Conservation (phyloP, 2,797 vertebrate species). For the Enteromius anoplus region DNA sequence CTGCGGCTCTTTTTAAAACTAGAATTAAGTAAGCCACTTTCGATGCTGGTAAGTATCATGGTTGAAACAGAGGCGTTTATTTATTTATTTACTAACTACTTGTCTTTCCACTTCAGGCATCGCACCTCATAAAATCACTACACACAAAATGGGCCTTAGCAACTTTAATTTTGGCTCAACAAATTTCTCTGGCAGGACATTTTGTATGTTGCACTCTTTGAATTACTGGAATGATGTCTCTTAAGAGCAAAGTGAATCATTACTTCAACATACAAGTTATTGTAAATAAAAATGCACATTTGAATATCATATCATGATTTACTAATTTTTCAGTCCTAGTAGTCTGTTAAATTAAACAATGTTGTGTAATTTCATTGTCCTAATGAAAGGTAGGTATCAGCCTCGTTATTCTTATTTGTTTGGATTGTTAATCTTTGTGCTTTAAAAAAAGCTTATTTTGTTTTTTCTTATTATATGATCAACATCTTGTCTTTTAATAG, state of each 20-base stretch:
- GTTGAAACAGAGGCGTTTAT: slow-evolving; percentile 9
- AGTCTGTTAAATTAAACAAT: background rate
- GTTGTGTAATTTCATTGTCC: slow-evolving; percentile 1
- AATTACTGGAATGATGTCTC: background rate
- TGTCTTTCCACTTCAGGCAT: slow-evolving; percentile 5
- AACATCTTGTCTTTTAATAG: background rate
- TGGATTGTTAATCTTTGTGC: background rate
- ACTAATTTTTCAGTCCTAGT: slow-evolving; percentile 9
- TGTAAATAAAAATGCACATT: background rate
- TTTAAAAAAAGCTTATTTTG: background rate
- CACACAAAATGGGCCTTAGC: background rate
- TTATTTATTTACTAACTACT: slow-evolving; percentile 22
- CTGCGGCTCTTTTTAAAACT: background rate
- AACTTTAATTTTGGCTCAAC: background rate
- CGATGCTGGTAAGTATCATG: background rate
- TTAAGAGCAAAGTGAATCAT: slow-evolving; percentile 11
- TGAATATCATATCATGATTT: slow-evolving; percentile 1
- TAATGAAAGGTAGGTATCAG: slow-evolving; percentile 19
- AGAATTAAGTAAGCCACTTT: background rate
- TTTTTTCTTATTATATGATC: background rate
- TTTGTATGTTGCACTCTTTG: background rate
- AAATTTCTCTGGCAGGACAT: slow-evolving; percentile 27
- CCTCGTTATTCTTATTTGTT: background rate
- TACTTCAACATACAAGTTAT: slow-evolving; percentile 5
- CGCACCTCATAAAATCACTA: slow-evolving; percentile 26